Percentiles rank a stretch among this genome's conserved stretches.
These are phyloP conservation scores for Paedocypris micromegethes DNA, from an alignment of 2,797 vertebrate species.

Conservation along the genomic window DNA sequence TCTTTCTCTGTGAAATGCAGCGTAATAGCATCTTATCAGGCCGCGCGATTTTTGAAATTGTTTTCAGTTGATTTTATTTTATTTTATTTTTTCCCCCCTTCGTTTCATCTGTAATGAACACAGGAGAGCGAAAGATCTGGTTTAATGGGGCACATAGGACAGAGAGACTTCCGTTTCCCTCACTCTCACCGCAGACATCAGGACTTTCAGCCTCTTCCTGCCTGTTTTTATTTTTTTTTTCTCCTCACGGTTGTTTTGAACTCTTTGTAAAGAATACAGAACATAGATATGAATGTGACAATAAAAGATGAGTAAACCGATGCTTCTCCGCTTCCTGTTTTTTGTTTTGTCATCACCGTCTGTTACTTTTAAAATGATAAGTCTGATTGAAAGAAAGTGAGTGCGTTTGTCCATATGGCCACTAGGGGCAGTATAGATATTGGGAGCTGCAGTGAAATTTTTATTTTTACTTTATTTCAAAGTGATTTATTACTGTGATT, in stretches of 20 bases:
- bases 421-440: no score
- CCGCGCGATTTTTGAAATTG: conserved; percentile 53
- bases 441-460: no score
- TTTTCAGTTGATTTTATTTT: conserved; percentile 30
- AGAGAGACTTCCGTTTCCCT: conserved; percentile 39
- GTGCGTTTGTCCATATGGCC: no score
- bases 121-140: conserved; percentile 61
- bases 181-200: conserved; percentile 62
- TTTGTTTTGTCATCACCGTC: no score
- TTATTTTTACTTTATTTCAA: no score
- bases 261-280: conserved; percentile 79
- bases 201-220: conserved; percentile 72
- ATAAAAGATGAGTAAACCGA: conserved; percentile 75
- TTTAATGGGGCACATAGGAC: conserved; percentile 49
- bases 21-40: conserved; percentile 48
- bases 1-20: conserved; percentile 53
- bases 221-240: conserved; percentile 71
- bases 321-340: background rate
- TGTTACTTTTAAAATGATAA: no score
- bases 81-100: conserved; percentile 33
- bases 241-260: conserved; percentile 77
- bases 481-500: no score
- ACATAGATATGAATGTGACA: conserved; percentile 80
- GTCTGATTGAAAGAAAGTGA: no score
- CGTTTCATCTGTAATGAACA: conserved; percentile 60